These are phyloP conservation scores for Tetragonisca angustula DNA, from an alignment of 2,888 invertebrate genomes.

Conservation along the genomic window DNA sequence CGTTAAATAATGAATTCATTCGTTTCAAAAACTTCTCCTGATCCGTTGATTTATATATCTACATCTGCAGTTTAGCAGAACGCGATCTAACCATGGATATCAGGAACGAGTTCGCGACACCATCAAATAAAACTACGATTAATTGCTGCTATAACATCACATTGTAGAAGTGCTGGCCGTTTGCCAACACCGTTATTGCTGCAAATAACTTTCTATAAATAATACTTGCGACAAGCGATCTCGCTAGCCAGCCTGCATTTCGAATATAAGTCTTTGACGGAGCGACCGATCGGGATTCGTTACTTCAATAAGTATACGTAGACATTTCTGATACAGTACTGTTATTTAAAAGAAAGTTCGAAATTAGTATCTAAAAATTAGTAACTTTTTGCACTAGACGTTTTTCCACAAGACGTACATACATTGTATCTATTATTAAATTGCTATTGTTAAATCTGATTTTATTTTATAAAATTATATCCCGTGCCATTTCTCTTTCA, in stretches of 20 bases:
- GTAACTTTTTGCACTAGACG: too few relatives aligned
- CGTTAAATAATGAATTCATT: neutral
- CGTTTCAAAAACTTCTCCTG: neutral
- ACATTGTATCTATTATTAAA: too few relatives aligned
- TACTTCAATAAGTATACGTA: neutral
- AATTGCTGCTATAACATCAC: conserved; percentile 59
- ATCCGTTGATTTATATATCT: neutral
- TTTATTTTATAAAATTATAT: too few relatives aligned
- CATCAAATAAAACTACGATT: conserved; percentile 56
- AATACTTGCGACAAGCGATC: conserved; percentile 63
- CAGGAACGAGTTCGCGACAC: conserved; percentile 19
- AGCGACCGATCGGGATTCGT: neutral
- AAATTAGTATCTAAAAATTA: too few relatives aligned
- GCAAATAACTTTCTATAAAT: conserved; percentile 70
- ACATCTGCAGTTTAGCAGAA: conserved; percentile 16
- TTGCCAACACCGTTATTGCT: conserved; percentile 67
- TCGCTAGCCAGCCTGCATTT: conserved; percentile 53
- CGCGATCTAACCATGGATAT: conserved; percentile 2
- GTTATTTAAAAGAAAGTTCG: too few relatives aligned
- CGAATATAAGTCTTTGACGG: conserved; percentile 29
- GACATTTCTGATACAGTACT: too few relatives aligned
- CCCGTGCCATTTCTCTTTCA: too few relatives aligned
- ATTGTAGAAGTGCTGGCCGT: conserved; percentile 61
- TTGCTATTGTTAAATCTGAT: too few relatives aligned
- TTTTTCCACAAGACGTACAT: too few relatives aligned